Conservation (phyloP, 2,113 vertebrate genomes). For the Corythornis vintsioides region DNA sequence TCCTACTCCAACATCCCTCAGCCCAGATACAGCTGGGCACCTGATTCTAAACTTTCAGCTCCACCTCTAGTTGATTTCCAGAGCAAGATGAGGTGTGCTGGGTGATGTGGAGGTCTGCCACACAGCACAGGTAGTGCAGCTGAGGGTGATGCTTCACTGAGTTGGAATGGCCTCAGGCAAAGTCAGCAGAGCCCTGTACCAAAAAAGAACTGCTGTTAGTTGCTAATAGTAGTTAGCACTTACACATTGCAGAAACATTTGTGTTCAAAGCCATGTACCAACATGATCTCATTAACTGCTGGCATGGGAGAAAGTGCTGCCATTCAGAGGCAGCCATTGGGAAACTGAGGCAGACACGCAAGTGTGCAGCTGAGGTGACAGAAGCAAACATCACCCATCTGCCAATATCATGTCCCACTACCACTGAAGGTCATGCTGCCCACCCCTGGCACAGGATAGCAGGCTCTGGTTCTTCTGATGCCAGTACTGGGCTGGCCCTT, state of each 20-base stretch:
- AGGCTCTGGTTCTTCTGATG: not conserved
- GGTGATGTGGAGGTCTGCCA: not conserved
- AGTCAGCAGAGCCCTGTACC: slow-evolving; percentile 14
- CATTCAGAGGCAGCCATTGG: not conserved
- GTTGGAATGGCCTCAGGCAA: slow-evolving; percentile 55
- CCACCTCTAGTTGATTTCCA: not conserved
- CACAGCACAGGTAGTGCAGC: not conserved
- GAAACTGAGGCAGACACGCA: slow-evolving; percentile 3
- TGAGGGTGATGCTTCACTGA: slow-evolving; percentile 26
- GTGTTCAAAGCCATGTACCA: not conserved
- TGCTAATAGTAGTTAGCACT: slow-evolving; percentile 58
- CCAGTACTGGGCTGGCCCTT: not conserved
- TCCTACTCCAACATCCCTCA: not conserved
- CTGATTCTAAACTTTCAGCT: not conserved
- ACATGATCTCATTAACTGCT: slow-evolving; percentile 1
- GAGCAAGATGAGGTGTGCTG: not conserved
- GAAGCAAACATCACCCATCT: not conserved
- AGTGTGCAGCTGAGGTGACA: not conserved
- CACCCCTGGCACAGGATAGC: not conserved
- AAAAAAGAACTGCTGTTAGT: slow-evolving; percentile 14
- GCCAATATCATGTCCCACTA: accelerated
- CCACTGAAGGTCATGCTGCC: accelerated
- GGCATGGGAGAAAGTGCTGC: not conserved
- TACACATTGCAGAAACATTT: not conserved
- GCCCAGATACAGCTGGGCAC: not conserved